Evolutionary conservation across 2,888 invertebrate species (phyloP).

Genomic region (Hedychridium roseum): DNA sequence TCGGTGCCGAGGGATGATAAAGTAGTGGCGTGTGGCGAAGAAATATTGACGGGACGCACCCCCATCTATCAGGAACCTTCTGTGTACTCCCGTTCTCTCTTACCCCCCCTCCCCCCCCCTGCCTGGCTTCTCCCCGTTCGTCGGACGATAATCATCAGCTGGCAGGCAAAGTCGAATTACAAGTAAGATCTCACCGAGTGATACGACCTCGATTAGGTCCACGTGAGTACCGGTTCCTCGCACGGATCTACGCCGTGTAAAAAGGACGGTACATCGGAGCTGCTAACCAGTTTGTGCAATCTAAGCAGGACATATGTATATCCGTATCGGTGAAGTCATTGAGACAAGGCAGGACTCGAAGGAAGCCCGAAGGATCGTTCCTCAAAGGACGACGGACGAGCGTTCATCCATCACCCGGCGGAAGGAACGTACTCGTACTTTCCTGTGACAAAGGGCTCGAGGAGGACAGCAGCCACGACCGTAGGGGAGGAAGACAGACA

Average conservation of each 20-base stretch:
- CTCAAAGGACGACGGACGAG: conserved; percentile 5
- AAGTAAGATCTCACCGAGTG: conserved; percentile 37
- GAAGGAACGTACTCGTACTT: conserved; percentile 12
- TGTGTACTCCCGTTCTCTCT: too few relatives aligned
- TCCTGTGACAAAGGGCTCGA: not conserved
- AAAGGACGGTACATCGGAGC: not conserved
- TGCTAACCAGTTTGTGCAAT: not conserved
- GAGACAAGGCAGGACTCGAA: too few relatives aligned
- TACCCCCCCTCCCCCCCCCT: conserved; percentile 27
- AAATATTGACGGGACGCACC: conserved; percentile 51
- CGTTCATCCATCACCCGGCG: conserved; percentile 28
- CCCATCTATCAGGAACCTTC: conserved; percentile 53
- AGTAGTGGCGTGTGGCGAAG: conserved; percentile 51
- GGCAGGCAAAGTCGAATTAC: conserved; percentile 37
- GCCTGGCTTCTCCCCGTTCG: too few relatives aligned
- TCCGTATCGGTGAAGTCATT: too few relatives aligned
- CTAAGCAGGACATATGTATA: too few relatives aligned
- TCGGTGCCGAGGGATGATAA: conserved; percentile 51
- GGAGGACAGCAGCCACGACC: not conserved
- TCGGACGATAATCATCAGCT: conserved; percentile 42
- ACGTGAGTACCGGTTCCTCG: not conserved
- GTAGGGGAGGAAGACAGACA: conserved; percentile 8
- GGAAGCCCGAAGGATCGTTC: conserved; percentile 2
- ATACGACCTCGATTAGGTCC: not conserved
- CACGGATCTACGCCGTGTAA: not conserved